Percentiles rank a stretch among this genome's conserved stretches.
phyloP scores from a whole-genome alignment of 2,797 vertebrate genomes.

The Cynodonichthys magdalenae region DNA sequence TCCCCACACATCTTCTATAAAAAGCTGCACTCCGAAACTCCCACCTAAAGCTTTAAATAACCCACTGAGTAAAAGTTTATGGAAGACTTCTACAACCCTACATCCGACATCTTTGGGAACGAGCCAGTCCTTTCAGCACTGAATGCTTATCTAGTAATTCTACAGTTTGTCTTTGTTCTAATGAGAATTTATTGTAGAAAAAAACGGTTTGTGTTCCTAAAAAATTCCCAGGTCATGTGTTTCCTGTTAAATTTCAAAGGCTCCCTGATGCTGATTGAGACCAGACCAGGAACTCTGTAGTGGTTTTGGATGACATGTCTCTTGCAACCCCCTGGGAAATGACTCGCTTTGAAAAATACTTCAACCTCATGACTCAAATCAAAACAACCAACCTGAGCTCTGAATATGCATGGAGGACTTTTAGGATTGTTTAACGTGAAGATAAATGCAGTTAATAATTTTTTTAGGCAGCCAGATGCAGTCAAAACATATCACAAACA shows the following conservation, averaged over 20 bases:
- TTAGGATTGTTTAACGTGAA: conserved; percentile 43
- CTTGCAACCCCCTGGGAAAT: conserved; percentile 58
- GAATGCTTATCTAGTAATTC: conserved; percentile 14
- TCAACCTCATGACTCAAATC: conserved; percentile 56
- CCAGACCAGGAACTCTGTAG: conserved; percentile 70
- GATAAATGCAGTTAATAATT: conserved; percentile 37
- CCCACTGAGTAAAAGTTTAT: conserved; percentile 49
- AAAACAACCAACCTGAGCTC: conserved; percentile 67
- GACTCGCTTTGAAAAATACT: conserved; percentile 59
- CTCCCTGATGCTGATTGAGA: conserved; percentile 68
- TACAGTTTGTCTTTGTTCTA: conserved; percentile 1
- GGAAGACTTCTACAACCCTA: conserved; percentile 48
- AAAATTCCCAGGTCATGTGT: conserved; percentile 69
- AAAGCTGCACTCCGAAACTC: conserved; percentile 69
- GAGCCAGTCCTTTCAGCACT: conserved; percentile 7
- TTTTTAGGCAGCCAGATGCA: conserved; percentile 20
- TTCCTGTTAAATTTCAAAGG: conserved; percentile 79
- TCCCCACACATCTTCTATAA: conserved; percentile 62
- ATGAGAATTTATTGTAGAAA: conserved; percentile 32
- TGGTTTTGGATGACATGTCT: conserved; percentile 79
- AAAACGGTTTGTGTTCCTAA: conserved; percentile 34
- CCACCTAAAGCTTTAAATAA: conserved; percentile 72
- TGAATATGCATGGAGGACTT: conserved; percentile 44
- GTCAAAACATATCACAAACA: conserved; percentile 38
- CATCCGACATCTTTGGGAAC: conserved; percentile 25